phyloP scores from a whole-genome alignment of 2,888 invertebrate species.

The Asteroscopus sphinx region DNA sequence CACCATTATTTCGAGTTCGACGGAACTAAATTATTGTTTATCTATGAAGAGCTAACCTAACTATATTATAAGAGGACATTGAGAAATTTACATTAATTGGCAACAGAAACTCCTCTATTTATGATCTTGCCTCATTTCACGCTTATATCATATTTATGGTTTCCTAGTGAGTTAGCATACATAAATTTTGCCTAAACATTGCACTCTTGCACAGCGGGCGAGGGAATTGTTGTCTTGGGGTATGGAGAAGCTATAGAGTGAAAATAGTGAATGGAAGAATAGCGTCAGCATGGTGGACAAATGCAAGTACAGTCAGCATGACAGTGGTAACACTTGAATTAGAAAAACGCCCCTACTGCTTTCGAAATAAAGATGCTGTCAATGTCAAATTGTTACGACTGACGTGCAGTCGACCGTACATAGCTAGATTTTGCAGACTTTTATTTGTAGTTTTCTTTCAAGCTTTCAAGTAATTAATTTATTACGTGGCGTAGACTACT shows the following conservation, averaged over 20 bases:
- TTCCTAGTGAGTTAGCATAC: slow-evolving; percentile 38
- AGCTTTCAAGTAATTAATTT: too few relatives aligned
- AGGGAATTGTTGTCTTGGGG: slow-evolving; percentile 10
- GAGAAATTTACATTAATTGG: slow-evolving; percentile 64
- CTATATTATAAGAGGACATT: slow-evolving; percentile 45
- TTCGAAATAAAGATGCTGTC: too few relatives aligned
- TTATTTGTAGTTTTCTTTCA: too few relatives aligned
- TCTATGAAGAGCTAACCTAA: slow-evolving; percentile 42
- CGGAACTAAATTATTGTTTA: slow-evolving; percentile 69
- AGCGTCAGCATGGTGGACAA: too few relatives aligned
- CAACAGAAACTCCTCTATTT: slow-evolving; percentile 45
- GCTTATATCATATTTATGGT: slow-evolving; percentile 46
- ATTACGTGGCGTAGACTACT: too few relatives aligned
- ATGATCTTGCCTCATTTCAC: slow-evolving; percentile 40
- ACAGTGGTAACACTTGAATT: too few relatives aligned
- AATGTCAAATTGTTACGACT: too few relatives aligned
- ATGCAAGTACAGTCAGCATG: too few relatives aligned
- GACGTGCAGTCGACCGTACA: too few relatives aligned
- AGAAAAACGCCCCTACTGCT: too few relatives aligned
- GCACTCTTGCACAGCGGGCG: slow-evolving; percentile 57
- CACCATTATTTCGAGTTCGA: slow-evolving; percentile 71
- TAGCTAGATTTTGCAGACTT: too few relatives aligned
- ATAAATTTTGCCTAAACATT: slow-evolving; percentile 61
- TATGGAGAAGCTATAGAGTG: slow-evolving; percentile 29
- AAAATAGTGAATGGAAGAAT: not conserved